A percentile compares a stretch with the other conserved stretches of the same genome.
These are phyloP conservation scores for Aleadryas rufinucha DNA, from an alignment of 2,113 vertebrate species.

Conservation along the genomic window DNA sequence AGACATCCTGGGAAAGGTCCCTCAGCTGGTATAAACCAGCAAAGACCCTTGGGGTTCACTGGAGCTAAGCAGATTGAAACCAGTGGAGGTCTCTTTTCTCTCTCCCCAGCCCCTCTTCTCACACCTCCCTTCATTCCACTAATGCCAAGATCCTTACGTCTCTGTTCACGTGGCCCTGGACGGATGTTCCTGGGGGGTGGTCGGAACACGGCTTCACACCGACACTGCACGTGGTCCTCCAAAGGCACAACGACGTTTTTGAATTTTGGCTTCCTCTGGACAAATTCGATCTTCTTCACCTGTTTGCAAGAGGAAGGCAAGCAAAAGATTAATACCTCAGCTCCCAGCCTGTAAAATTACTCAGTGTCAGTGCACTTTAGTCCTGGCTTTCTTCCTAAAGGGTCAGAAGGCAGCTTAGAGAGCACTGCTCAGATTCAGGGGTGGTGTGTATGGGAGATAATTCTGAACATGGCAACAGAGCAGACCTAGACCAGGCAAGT, in stretches of 20 bases:
- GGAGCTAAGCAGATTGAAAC: neutral
- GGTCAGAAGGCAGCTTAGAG: neutral
- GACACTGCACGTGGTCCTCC: conserved; percentile 89
- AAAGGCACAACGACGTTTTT: conserved; percentile 85
- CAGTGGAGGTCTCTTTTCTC: neutral
- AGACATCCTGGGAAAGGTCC: neutral
- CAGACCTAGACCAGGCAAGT: neutral
- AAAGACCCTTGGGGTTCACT: neutral
- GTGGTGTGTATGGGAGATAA: neutral
- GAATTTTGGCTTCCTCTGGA: conserved; percentile 74
- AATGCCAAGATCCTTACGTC: conserved; percentile 52
- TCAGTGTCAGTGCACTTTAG: neutral
- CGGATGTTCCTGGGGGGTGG: conserved; percentile 17
- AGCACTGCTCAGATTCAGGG: neutral
- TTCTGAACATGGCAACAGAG: neutral
- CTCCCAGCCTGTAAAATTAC: neutral
- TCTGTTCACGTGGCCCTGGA: conserved; percentile 51
- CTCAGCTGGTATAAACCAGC: neutral
- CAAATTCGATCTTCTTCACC: conserved; percentile 89
- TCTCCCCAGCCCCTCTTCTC: neutral
- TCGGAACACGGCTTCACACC: conserved; percentile 70
- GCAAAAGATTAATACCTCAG: neutral
- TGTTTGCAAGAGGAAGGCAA: conserved; percentile 37
- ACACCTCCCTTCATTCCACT: neutral
- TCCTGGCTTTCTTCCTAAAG: neutral